Evolutionary conservation across 1,140 invertebrate genomes (phyloP).

Genomic region (Nasonia longicornis): DNA sequence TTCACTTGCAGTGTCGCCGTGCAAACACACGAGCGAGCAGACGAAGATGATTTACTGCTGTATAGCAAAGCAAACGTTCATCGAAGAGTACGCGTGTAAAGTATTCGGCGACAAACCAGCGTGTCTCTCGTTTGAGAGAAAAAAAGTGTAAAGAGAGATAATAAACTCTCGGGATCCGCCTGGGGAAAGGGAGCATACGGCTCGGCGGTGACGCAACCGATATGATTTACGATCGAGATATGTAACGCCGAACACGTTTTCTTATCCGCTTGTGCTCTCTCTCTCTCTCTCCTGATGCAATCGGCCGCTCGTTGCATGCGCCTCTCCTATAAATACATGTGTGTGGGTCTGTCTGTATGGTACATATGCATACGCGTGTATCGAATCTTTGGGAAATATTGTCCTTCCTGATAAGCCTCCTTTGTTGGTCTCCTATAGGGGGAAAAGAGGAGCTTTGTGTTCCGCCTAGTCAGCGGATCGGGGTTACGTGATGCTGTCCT

Average conservation of each 20-base stretch:
- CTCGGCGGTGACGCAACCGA: neutral
- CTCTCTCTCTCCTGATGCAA: conserved; percentile 1
- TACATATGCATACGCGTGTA: neutral
- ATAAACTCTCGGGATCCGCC: conserved; percentile 11
- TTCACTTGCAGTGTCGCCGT: no score
- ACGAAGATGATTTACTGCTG: neutral
- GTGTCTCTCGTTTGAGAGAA: neutral
- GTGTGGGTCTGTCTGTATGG: neutral
- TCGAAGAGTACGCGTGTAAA: neutral
- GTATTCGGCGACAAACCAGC: neutral
- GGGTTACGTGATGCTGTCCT: no score
- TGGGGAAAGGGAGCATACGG: neutral
- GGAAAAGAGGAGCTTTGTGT: neutral
- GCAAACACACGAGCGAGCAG: neutral
- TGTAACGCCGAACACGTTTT: conserved; percentile 27
- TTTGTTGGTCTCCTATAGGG: neutral
- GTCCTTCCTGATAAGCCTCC: neutral
- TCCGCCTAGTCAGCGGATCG: no score
- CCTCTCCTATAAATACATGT: neutral
- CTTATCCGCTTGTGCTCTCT: neutral
- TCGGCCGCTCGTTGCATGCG: neutral
- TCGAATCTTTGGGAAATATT: conserved; percentile 26
- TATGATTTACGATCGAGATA: conserved; percentile 37
- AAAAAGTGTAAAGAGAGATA: neutral
- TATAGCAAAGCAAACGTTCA: neutral